phyloP scores from a whole-genome alignment of 2,113 vertebrate species.

The Empidonax traillii region DNA sequence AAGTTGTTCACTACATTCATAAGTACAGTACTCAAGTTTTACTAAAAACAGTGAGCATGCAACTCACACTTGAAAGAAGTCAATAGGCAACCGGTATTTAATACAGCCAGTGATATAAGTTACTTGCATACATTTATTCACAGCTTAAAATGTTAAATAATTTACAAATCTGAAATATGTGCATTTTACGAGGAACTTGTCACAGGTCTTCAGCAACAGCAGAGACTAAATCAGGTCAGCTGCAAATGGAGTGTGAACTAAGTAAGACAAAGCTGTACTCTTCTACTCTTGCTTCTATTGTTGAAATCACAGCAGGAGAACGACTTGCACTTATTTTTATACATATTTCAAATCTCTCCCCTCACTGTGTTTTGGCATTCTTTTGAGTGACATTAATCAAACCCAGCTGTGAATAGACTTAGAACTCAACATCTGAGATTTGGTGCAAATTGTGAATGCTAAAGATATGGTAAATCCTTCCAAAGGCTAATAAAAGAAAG shows the following conservation, averaged over 20 bases:
- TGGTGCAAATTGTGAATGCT: not conserved
- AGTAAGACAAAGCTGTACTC: not conserved
- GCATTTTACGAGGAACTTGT: constrained; percentile 42
- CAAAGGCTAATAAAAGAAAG: not conserved
- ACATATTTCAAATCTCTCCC: not conserved
- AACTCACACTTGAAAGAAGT: constrained; percentile 42
- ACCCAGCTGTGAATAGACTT: not conserved
- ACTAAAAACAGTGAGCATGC: constrained; percentile 42
- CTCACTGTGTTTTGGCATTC: not conserved
- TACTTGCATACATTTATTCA: constrained; percentile 70
- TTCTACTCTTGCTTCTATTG: not conserved
- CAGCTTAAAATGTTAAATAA: constrained; percentile 66
- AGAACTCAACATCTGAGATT: not conserved
- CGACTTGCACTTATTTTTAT: not conserved
- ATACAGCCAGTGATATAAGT: constrained; percentile 30
- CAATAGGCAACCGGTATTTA: constrained; percentile 45
- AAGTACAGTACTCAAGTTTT: constrained; percentile 36
- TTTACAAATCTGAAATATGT: constrained; percentile 48
- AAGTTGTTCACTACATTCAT: constrained; percentile 46
- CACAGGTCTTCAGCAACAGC: constrained; percentile 22
- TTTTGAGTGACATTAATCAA: not conserved
- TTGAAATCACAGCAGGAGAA: not conserved
- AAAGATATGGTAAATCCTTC: not conserved
- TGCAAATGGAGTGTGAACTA: not conserved
- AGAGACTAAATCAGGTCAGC: constrained; percentile 17